Evolutionary conservation across 2,797 vertebrate species (phyloP), one percentile per base, ranked within the genome.

Genomic region (Poeciliopsis infans): DNA sequence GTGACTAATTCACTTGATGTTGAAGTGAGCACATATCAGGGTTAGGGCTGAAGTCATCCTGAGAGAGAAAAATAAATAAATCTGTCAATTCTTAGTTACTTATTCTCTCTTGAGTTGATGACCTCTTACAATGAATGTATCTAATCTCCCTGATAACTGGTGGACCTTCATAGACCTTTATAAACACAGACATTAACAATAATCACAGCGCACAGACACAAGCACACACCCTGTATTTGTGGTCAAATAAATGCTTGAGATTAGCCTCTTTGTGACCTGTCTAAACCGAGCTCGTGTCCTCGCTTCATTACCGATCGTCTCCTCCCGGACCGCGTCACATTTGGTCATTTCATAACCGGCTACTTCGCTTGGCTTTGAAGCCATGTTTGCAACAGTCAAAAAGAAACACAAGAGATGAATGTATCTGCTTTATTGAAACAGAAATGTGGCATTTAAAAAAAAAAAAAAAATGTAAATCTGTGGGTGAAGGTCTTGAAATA

Each of bases 141-240:
- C 59, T 46, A 76, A 71, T 25, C n/a, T 49, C 13, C 72, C 49
- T 11, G 46, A 66, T 72, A 81, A 78, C 51, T 59, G 81, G 79
- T 66, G 79, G 71, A 75, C 79, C 79, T 83, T 78, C 23, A 47
- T 81, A 83, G 76, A 78, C 84, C 75, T 41, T 77, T 73, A 73
- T 84, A 85, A 93, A 87, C 81, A 91, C 28, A 87, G 87, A 84
- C 85, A 87, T 92, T 91, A 86, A 57, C 74, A 69, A 57, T 89
- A 89, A 90, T 90, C 74, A 86, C 79, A 88, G 81, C 57, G 20
- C 71, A 57, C 72, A 49, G 77, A 76, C 69, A 7, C 78, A 86
- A 28, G 82, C 64, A 47, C 83, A 79, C 84, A 78, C 90, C 77
- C 83, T 79, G 85, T 91, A 74, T 80, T 91, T 90, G 76, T 43